Evolutionary conservation across 1,140 invertebrate species (phyloP).

Genomic region (Drosophila sechellia): DNA sequence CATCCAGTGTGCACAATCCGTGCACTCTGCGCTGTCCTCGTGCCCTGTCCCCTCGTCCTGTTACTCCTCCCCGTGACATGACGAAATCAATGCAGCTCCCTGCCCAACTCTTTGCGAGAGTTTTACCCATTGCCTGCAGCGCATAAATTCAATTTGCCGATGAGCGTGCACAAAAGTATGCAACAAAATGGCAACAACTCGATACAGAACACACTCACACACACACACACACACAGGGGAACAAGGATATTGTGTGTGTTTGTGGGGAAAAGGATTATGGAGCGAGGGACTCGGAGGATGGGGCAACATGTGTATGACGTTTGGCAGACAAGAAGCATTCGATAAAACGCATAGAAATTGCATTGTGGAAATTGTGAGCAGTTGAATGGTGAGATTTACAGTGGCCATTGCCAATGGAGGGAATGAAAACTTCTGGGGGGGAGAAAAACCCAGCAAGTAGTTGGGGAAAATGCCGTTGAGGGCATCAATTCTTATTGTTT

Average conservation of each 20-base stretch:
- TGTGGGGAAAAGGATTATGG: too few species aligned
- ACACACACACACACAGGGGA: background rate
- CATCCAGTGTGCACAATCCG: slow-evolving; percentile 53
- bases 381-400: slow-evolving; percentile 75
- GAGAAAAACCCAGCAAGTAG: background rate
- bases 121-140: slow-evolving; percentile 57
- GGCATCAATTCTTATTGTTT: slow-evolving; percentile 60
- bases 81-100: slow-evolving; percentile 55
- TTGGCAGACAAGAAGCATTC: slow-evolving; percentile 71
- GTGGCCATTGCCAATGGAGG: slow-evolving; percentile 54
- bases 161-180: slow-evolving; percentile 74
- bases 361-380: slow-evolving; percentile 75
- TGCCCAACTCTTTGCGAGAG: slow-evolving; percentile 21
- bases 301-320: slow-evolving; percentile 74
- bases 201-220: slow-evolving; percentile 13
- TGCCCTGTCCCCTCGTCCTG: background rate
- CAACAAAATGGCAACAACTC: slow-evolving; percentile 69
- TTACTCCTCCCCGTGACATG: slow-evolving; percentile 11
- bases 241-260: background rate
- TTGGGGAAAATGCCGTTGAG: background rate
- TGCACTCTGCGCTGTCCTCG: slow-evolving; percentile 28
- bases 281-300: background rate
- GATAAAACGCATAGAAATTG: slow-evolving; percentile 78
- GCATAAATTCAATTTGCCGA: slow-evolving; percentile 80
- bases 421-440: background rate